A percentile compares a stretch with the other conserved stretches of the same genome.
Evolutionary conservation across 2,888 invertebrate genomes (phyloP).

Genomic region (Drosophila subsilvestris): DNA sequence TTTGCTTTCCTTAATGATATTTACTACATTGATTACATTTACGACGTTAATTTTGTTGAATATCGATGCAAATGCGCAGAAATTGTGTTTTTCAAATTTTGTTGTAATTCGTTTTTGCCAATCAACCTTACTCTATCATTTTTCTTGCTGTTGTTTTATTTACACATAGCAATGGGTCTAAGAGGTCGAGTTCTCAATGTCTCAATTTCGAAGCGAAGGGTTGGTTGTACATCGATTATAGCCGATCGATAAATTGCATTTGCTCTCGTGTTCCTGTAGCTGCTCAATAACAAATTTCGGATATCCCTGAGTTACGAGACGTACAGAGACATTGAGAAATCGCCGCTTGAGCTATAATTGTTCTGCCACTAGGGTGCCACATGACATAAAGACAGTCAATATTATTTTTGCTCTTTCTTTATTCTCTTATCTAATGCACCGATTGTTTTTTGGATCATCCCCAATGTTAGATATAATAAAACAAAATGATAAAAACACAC

Average conservation of each 20-base stretch:
- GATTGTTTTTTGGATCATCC: slow-evolving; percentile 48
- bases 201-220: neutral
- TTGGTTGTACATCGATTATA: neutral
- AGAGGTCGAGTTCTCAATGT: slow-evolving; percentile 38
- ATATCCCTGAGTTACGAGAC: slow-evolving; percentile 4
- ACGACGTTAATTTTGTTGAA: slow-evolving; percentile 43
- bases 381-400: slow-evolving; percentile 20
- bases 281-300: neutral
- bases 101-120: slow-evolving; percentile 80
- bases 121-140: slow-evolving; percentile 37
- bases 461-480: slow-evolving; percentile 41
- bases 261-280: neutral
- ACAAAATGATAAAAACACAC: slow-evolving; percentile 14
- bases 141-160: slow-evolving; percentile 43
- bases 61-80: slow-evolving; percentile 58
- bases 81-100: slow-evolving; percentile 83
- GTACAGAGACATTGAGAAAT: slow-evolving; percentile 35
- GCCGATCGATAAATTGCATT: slow-evolving; percentile 9
- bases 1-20: slow-evolving; percentile 47
- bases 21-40: slow-evolving; percentile 44
- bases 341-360: slow-evolving; percentile 57
- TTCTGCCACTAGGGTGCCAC: slow-evolving; percentile 58
- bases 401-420: slow-evolving; percentile 47
- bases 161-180: slow-evolving; percentile 19
- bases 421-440: slow-evolving; percentile 59